A percentile compares a stretch with the other conserved stretches of the same genome.
phyloP scores from a whole-genome alignment of 1,140 invertebrate genomes.

The Bicyclus anynana region DNA sequence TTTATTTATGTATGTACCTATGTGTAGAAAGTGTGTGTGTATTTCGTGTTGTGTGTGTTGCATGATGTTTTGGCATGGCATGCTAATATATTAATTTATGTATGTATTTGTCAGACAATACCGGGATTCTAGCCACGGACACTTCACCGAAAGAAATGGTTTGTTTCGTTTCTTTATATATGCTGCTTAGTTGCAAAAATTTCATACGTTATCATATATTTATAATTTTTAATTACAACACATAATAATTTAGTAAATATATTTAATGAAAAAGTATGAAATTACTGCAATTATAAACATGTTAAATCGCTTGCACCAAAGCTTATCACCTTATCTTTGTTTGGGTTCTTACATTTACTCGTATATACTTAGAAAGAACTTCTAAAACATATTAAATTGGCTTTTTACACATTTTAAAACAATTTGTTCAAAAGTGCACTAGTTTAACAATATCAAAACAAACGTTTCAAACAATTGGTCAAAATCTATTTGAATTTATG shows the following conservation, averaged over 20 bases:
- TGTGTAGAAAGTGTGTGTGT: too few relatives aligned
- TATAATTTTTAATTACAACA: background rate
- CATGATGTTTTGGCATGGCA: slow-evolving; percentile 71
- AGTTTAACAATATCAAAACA: too few relatives aligned
- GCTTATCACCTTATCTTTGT: slow-evolving; percentile 5
- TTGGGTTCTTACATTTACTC: slow-evolving; percentile 4
- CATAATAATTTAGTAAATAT: too few relatives aligned
- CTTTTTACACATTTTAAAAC: background rate
- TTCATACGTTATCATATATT: slow-evolving; percentile 4
- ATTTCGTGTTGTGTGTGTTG: slow-evolving; percentile 41
- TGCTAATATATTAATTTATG: slow-evolving; percentile 67
- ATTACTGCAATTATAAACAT: slow-evolving; percentile 1
- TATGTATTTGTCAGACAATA: slow-evolving; percentile 75
- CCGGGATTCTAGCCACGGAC: slow-evolving; percentile 71
- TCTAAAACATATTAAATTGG: background rate
- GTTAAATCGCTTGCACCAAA: slow-evolving; percentile 4
- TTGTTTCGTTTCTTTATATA: slow-evolving; percentile 56
- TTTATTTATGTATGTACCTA: slow-evolving; percentile 10
- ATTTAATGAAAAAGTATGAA: background rate
- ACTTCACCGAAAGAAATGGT: slow-evolving; percentile 63
- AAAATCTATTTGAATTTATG: too few relatives aligned
- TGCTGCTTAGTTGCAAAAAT: slow-evolving; percentile 19
- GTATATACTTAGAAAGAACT: background rate
- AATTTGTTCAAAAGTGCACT: background rate
- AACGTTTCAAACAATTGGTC: too few relatives aligned